A percentile compares a stretch with the other conserved stretches of the same genome.
Conservation (phyloP, 2,113 vertebrate genomes). For the Calypte anna region DNA sequence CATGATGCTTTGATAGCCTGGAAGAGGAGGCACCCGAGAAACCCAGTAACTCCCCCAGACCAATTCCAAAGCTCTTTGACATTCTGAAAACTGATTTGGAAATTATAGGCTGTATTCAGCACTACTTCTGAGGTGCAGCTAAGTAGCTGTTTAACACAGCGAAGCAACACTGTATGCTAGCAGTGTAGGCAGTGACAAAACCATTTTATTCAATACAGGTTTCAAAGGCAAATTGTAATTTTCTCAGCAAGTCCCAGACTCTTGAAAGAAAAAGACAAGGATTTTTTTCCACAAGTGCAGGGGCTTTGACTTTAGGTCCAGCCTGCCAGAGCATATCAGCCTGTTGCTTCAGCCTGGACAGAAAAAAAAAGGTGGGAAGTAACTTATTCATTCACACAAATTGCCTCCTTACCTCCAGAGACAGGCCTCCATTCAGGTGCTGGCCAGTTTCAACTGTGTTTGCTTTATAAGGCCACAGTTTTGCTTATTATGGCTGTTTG, state of each 20-base stretch:
- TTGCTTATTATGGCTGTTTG: constrained; percentile 21
- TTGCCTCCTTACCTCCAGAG: constrained; percentile 36
- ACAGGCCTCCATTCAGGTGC: constrained; percentile 37
- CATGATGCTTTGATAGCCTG: not conserved
- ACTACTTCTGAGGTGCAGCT: not conserved
- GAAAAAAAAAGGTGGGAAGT: constrained; percentile 38
- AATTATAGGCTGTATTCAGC: constrained; percentile 15
- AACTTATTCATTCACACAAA: constrained; percentile 28
- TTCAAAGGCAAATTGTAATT: constrained; percentile 27
- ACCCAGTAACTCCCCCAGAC: not conserved
- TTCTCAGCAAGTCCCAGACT: not conserved
- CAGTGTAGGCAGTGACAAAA: not conserved
- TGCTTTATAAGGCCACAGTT: not conserved
- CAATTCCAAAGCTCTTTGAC: not conserved
- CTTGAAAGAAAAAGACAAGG: not conserved
- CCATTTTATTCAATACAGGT: not conserved
- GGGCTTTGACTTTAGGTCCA: not conserved
- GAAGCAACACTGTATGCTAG: not conserved
- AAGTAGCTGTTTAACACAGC: constrained; percentile 11
- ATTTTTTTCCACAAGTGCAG: constrained; percentile 32
- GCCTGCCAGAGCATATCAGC: constrained; percentile 12
- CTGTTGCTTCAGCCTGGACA: constrained; percentile 11
- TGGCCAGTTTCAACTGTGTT: not conserved
- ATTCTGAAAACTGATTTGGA: constrained; percentile 12
- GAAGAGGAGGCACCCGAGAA: constrained; percentile 12